A percentile compares a stretch with the other conserved stretches of the same genome.
These are phyloP conservation scores for Sparus aurata DNA, from an alignment of 2,797 vertebrate species.

Conservation along the genomic window DNA sequence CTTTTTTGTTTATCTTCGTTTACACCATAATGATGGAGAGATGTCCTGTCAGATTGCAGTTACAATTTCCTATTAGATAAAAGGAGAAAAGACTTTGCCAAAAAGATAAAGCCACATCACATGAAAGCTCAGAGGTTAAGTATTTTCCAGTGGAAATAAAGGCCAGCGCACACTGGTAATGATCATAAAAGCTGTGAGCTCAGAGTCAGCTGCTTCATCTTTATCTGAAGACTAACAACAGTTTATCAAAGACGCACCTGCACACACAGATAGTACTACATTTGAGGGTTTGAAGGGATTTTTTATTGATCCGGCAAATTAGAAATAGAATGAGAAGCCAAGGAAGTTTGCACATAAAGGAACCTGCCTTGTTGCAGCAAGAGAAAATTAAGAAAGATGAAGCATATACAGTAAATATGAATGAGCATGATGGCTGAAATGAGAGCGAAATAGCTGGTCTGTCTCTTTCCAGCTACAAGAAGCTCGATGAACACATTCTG, in stretches of 20 bases:
- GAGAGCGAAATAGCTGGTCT: too few relatives aligned
- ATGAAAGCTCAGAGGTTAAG: background rate
- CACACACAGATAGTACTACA: background rate
- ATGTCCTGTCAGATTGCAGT: too few relatives aligned
- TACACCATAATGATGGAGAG: background rate
- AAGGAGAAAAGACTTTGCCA: background rate
- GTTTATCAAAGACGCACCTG: background rate
- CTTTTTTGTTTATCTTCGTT: background rate
- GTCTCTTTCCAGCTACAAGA: too few relatives aligned
- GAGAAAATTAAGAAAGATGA: background rate
- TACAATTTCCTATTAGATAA: background rate
- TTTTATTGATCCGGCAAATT: background rate
- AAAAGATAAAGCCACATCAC: background rate
- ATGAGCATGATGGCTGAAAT: too few relatives aligned
- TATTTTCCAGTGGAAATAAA: background rate
- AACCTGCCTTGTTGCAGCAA: background rate
- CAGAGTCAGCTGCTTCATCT: background rate
- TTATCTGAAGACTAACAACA: background rate
- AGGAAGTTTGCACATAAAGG: background rate
- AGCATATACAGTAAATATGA: too few relatives aligned
- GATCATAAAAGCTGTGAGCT: background rate
- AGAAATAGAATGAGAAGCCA: background rate
- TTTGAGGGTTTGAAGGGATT: background rate
- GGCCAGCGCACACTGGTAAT: background rate
- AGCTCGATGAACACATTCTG: too few relatives aligned